These are phyloP conservation scores for Phortica okadai DNA, from an alignment of 2,888 invertebrate species.

Conservation along the genomic window DNA sequence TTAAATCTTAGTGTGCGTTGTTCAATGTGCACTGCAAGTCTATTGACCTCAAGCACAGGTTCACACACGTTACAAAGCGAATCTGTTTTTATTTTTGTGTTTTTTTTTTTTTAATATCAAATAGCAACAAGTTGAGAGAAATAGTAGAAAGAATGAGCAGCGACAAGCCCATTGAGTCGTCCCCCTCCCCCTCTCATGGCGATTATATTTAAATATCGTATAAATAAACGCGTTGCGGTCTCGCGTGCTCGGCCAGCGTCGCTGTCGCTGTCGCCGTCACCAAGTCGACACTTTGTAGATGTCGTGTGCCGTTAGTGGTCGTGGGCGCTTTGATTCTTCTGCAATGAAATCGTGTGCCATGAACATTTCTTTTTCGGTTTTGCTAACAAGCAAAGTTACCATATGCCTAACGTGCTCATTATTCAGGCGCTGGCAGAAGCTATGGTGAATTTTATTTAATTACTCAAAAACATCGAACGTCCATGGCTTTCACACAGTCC, in stretches of 20 bases:
- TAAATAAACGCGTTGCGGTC: not conserved
- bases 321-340: not conserved
- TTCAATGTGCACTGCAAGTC: conserved; percentile 13
- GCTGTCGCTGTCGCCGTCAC: not conserved
- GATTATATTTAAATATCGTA: conserved; percentile 1
- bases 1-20: not conserved
- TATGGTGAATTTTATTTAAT: no score
- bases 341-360: not conserved
- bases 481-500: no score
- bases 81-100: not conserved
- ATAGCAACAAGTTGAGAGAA: conserved; percentile 21
- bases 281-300: not conserved
- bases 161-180: not conserved
- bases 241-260: not conserved
- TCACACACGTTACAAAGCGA: not conserved
- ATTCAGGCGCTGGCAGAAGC: not conserved
- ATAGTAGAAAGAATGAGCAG: conserved; percentile 1
- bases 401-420: not conserved
- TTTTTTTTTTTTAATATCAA: not conserved
- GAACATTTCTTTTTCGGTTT: no score
- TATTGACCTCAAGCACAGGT: conserved; percentile 28
- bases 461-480: no score
- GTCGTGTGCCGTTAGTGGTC: conserved; percentile 8
- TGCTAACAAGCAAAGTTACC: no score
- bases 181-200: not conserved